Evolutionary conservation across 2,888 invertebrate species (phyloP).

Genomic region (Papilio gigon): DNA sequence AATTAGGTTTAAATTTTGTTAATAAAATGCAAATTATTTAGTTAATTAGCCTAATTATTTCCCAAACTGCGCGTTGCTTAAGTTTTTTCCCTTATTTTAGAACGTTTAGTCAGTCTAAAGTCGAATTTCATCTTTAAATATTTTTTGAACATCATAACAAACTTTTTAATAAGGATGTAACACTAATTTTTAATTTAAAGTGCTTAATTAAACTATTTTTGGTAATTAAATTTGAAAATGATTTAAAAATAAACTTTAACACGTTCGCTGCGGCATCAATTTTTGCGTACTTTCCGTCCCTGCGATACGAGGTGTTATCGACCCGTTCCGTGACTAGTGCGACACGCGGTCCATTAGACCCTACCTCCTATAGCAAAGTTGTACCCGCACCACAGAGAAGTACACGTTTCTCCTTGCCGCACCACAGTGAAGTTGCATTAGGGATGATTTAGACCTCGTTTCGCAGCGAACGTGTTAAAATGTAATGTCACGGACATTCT

Average conservation of each 20-base stretch:
- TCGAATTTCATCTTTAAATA: neutral
- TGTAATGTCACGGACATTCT: no score
- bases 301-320: no score
- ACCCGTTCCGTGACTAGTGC: no score
- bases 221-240: neutral
- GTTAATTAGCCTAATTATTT: slow-evolving; percentile 34
- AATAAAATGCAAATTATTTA: slow-evolving; percentile 11
- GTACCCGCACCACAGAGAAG: no score
- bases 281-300: no score
- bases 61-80: slow-evolving; percentile 13
- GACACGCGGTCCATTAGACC: no score
- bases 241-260: neutral
- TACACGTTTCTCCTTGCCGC: no score
- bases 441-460: no score
- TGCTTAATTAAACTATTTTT: neutral
- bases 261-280: no score
- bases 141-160: neutral
- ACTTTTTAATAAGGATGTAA: neutral
- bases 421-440: no score
- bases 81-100: slow-evolving; percentile 12
- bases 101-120: slow-evolving; percentile 1
- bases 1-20: slow-evolving; percentile 26
- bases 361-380: no score
- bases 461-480: no score
- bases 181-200: neutral